Base-by-base conservation (phyloP, 1,140 invertebrate species). In the Meloidogyne hapla region DNA sequence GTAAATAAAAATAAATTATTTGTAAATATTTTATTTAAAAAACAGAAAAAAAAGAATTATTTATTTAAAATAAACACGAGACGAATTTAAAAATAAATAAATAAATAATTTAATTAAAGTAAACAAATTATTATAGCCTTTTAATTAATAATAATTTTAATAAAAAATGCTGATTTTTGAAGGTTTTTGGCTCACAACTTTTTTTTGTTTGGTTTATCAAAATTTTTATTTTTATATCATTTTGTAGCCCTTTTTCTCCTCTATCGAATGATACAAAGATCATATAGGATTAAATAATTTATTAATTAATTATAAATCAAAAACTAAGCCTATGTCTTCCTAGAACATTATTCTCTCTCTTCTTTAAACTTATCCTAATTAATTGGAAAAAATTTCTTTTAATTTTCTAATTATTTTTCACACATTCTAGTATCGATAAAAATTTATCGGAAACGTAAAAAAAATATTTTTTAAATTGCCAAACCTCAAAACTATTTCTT, bases 1-100 rank as follows among this genome's bases (percentile, higher is more conserved):
- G 26, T 56, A 56, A 56, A 56, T 56, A n/a, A 56, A 56, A 56
- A 56, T n/a, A n/a, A 66, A 21, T 25, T 66, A 18, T 65, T 65
- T 23, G 4, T 65, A 28, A 13, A 15, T 21, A 28, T 65, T 6
- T 18, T 2, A 21, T 65, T 64, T 9, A 15, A 28, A 25, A 15
- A 15, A 25, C 3, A n/a, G 9, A 28, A 33, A 18, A 66, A 33
- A 18, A 18, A 28, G 25, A 28, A 40, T 18, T 66, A 21, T 66
- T 65, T 18, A 18, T n/a, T n/a, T n/a, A n/a, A n/a, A 48, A 48
- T 18, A 18, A 48, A 48, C n/a, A 65, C 15, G 64, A 38, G 13
- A 13, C 10, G 15, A 25, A 25, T 15, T 12, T 64, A 28, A 64
- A 25, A 12, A 28, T 13, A 25, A 25, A 15, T 64, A 28, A 15